phyloP scores from a whole-genome alignment of 1,140 invertebrate species.

The Melipona quadrifasciata region DNA sequence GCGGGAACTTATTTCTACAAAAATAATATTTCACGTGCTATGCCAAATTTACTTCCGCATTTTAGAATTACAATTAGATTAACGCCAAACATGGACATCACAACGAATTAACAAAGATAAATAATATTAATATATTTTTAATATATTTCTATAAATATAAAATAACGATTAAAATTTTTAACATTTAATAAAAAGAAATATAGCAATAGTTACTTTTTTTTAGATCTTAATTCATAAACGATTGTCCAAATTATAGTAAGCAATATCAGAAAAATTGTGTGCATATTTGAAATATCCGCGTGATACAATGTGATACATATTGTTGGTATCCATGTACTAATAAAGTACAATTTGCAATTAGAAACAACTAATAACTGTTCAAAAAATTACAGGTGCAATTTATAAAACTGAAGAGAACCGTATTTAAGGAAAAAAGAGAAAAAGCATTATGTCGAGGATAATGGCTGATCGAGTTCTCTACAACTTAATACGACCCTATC shows the following conservation, averaged over 20 bases:
- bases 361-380: neutral
- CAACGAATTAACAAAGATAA: neutral
- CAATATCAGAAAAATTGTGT: neutral
- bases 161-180: neutral
- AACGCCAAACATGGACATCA: neutral
- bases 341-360: neutral
- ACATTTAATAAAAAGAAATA: neutral
- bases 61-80: neutral
- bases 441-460: constrained; percentile 54
- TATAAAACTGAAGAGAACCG: neutral
- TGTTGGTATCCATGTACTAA: neutral
- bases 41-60: neutral
- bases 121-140: neutral
- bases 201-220: neutral
- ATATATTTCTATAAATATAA: neutral
- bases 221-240: neutral
- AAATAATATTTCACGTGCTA: neutral
- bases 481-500: constrained; percentile 38
- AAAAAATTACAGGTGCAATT: neutral
- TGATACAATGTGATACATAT: neutral
- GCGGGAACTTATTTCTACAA: constrained; percentile 32
- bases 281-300: constrained; percentile 35
- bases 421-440: neutral
- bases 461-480: constrained; percentile 48
- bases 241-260: neutral